phyloP scores from a whole-genome alignment of 1,140 invertebrate species.

The Rhyzopertha dominica region DNA sequence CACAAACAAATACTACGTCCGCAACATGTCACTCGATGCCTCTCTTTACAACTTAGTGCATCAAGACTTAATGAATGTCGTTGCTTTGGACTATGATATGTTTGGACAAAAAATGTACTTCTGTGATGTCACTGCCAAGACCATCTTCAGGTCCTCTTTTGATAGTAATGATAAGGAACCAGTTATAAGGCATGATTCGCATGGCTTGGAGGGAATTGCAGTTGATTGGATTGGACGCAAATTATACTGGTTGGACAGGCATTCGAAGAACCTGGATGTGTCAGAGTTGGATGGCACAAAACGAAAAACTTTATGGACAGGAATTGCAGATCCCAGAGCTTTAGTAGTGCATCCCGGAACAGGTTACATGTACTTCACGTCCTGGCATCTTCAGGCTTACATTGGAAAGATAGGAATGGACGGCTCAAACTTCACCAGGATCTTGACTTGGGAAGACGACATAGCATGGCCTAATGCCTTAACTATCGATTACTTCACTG shows the following conservation, averaged over 20 bases:
- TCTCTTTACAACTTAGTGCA: constrained; percentile 81
- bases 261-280: constrained; percentile 90
- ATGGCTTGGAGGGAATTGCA: constrained; percentile 92
- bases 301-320: constrained; percentile 79
- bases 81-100: constrained; percentile 91
- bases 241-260: constrained; percentile 95
- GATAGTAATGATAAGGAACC: constrained; percentile 62
- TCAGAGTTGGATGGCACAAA: constrained; percentile 89
- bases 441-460: constrained; percentile 89
- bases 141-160: constrained; percentile 72
- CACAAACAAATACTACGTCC: constrained; percentile 96
- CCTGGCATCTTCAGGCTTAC: constrained; percentile 94
- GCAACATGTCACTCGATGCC: constrained; percentile 91
- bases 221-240: constrained; percentile 97
- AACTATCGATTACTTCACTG: constrained; percentile 94
- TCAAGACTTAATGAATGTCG: constrained; percentile 94
- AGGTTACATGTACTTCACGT: constrained; percentile 93
- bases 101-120: constrained; percentile 83
- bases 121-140: constrained; percentile 91
- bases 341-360: constrained; percentile 91
- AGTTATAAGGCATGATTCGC: constrained; percentile 87
- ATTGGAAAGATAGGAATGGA: constrained; percentile 98
- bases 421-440: constrained; percentile 82
- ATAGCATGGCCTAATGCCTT: constrained; percentile 98
- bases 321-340: constrained; percentile 87